phyloP scores from a whole-genome alignment of 2,113 vertebrate species.

The Emydura subglobosa region DNA sequence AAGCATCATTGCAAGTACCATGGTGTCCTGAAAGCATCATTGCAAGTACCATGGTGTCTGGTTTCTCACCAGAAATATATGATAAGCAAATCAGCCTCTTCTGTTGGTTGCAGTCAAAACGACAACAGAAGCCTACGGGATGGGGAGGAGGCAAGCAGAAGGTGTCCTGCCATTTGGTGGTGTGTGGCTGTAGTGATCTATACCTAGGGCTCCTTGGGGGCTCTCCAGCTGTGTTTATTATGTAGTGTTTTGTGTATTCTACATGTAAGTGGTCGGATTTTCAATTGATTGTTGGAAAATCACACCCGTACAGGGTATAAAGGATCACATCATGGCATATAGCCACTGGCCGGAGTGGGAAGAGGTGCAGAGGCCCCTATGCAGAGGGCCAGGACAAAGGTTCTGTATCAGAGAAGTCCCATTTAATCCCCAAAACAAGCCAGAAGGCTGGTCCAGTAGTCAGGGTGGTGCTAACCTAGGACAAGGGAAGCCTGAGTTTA shows the following conservation, averaged over 20 bases:
- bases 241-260: not conserved
- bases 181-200: not conserved
- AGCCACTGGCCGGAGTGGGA: not conserved
- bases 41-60: not conserved
- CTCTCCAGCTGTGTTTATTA: not conserved
- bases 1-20: not conserved
- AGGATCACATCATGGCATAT: not conserved
- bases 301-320: not conserved
- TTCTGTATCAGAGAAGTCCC: not conserved
- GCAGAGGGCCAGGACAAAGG: not conserved
- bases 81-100: not conserved
- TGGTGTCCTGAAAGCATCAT: not conserved
- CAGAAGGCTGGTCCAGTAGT: not conserved
- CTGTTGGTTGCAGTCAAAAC: not conserved
- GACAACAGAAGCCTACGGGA: not conserved
- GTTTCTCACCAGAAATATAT: not conserved
- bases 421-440: not conserved
- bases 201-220: not conserved
- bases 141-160: not conserved
- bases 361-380: not conserved
- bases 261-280: not conserved
- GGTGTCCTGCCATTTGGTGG: not conserved
- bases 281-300: not conserved
- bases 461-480: not conserved
- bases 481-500: not conserved